Conservation (phyloP, 2,113 vertebrate species). For the Ceratotherium simum region DNA sequence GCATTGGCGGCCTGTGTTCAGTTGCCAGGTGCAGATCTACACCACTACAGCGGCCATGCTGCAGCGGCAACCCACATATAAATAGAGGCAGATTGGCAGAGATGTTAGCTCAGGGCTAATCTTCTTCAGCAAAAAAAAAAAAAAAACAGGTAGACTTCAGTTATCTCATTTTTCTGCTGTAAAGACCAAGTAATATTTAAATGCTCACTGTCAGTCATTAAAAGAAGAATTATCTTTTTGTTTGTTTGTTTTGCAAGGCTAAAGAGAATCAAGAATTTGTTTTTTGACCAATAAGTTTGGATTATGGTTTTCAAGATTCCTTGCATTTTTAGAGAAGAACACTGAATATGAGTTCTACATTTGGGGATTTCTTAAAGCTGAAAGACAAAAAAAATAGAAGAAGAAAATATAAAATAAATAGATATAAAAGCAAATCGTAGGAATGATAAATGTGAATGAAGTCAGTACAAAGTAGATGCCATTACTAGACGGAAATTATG, state of each 20-base stretch:
- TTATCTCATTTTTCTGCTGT: neutral
- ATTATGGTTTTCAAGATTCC: neutral
- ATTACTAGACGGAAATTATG: neutral
- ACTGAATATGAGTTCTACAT: neutral
- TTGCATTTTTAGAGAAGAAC: neutral
- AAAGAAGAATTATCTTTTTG: neutral
- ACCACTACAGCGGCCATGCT: too few relatives aligned
- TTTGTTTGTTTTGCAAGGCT: neutral
- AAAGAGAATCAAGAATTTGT: neutral
- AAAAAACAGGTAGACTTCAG: neutral
- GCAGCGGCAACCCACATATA: too few relatives aligned
- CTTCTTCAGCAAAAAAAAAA: neutral
- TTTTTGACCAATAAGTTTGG: neutral
- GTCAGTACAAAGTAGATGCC: neutral
- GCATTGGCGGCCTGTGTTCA: too few relatives aligned
- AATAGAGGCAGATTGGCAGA: too few relatives aligned
- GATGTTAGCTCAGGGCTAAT: too few relatives aligned
- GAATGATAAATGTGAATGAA: neutral
- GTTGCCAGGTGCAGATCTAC: too few relatives aligned
- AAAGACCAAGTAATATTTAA: neutral
- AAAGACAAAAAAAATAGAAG: neutral
- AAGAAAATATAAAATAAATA: neutral
- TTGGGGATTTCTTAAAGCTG: neutral
- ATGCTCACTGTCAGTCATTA: neutral
- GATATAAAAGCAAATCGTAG: neutral